Conservation (phyloP, 2,113 vertebrate species). For the Strix aluco region DNA sequence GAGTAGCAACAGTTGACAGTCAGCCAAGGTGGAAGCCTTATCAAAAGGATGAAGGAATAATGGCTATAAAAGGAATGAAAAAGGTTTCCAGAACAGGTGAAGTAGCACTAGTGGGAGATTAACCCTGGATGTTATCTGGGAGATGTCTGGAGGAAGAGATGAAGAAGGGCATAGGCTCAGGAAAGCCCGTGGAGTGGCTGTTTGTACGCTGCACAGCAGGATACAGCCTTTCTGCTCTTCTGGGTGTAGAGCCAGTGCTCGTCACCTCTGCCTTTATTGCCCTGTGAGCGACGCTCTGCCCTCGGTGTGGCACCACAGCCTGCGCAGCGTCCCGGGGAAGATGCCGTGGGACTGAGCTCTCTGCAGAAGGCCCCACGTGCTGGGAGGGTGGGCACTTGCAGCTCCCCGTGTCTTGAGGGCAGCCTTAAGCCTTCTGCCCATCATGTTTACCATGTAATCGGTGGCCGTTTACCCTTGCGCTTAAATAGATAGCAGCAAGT, state of each 20-base stretch:
- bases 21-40: not conserved
- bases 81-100: not conserved
- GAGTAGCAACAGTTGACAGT: not conserved
- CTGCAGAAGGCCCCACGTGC: not conserved
- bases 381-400: not conserved
- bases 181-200: fast-evolving
- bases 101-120: not conserved
- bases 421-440: not conserved
- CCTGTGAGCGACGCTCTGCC: not conserved
- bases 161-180: not conserved
- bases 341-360: fast-evolving
- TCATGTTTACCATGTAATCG: fast-evolving
- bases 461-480: not conserved
- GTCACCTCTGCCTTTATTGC: not conserved
- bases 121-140: not conserved
- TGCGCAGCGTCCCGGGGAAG: fast-evolving
- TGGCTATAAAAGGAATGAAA: not conserved
- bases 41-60: not conserved
- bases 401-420: not conserved
- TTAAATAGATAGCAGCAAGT: not conserved
- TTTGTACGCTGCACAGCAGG: not conserved
- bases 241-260: fast-evolving
- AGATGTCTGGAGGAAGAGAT: not conserved
- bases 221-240: not conserved
- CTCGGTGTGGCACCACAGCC: not conserved